Base-by-base conservation (phyloP, 2,113 vertebrate genomes). In the Scophthalmus maximus region DNA sequence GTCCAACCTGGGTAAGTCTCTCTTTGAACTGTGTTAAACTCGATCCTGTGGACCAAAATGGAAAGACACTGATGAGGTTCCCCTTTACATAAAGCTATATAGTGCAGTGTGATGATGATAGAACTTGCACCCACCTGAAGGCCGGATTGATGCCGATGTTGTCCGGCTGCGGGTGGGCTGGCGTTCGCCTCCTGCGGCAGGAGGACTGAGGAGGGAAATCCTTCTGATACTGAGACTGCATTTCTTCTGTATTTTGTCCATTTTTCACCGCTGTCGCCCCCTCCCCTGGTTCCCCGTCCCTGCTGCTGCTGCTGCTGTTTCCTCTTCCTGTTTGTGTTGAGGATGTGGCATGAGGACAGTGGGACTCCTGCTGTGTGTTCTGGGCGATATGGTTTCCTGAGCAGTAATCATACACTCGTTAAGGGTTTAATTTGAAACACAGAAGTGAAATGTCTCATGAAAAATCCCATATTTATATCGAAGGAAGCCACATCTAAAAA, bases 101-200 rank as follows among this genome's bases (percentile, higher is more conserved):
- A 30, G 1, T 32, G 38, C 20, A 23, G 2, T 25, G 34, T 59
- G 34, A 56, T 27, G 2, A 3, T 12, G 15, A 25, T 12, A 14
- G 6, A 46, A 49, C 2, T n/a, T 0, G 0, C 14, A 57, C 51
- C 69, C 60, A 91, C 93, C 88, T 81, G 71, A 92, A 84, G 23
- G 87, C 73, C 14, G 83, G 83, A 79, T 95, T 94, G 56, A 95
- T 90, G n/a, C 74, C 85, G 0, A 95, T 92, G 86, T 94, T 95
- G 80, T 94, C 93, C 3, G 87, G 80, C 25, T 87, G 87, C 0
- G 92, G 93, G 5, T 69, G 36, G 25, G 83, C 88, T 6, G 85
- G 90, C 7, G 79, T 84, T 68, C 76, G 76, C 68, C 85, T 92
- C 60, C 73, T 76, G 8, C 42, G 62, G 9, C 72, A 68, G 14